Evolutionary conservation across 2,113 vertebrate genomes (phyloP), one percentile per base, ranked within the genome.

Genomic region (Capra hircus): DNA sequence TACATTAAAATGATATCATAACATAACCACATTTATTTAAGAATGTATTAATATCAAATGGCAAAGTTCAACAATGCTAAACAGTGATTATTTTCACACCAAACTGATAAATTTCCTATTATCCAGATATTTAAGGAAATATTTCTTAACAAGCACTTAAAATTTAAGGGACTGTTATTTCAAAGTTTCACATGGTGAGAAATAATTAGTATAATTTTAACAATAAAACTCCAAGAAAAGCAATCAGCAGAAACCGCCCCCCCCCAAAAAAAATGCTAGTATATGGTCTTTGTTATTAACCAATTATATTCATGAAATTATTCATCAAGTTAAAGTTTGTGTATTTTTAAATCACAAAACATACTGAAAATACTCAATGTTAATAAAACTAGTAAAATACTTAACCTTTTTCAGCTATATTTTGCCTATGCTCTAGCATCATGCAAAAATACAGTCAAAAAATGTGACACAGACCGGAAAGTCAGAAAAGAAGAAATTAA

Each of bases 331-430:
- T 62, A 84, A 78, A n/a, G 14, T 27, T 3, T 23, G 25, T 92
- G 10, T 21, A 33, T 88, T 84, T 91, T 62, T 96, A 16, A 82
- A 92, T 1, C 12, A 80, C 60, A 7, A 89, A 88, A 78, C 1
- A 89, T 71, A 6, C 15, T 25, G 71, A 36, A 21, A 64, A 95
- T 19, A 93, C 30, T 94, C 15, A 52, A 17, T 48, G 21, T 82
- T 7, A 90, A 90, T 83, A 80, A 94, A 87, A 43, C 87, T 83
- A 78, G 67, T 67, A 74, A 59, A 93, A 33, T 59, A 2, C 3
- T 81, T 88, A 50, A 71, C 86, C 5, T 84, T 25, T 94, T 67
- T 90, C 28, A 90, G 40, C 2, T 15, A 48, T 23, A 43, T 15
- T 55, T 90, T 84, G 3, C 19, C 45, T 23, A 62, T 67, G 1